phyloP scores from a whole-genome alignment of 2,113 vertebrate genomes.

The Antechinus stuartii region DNA sequence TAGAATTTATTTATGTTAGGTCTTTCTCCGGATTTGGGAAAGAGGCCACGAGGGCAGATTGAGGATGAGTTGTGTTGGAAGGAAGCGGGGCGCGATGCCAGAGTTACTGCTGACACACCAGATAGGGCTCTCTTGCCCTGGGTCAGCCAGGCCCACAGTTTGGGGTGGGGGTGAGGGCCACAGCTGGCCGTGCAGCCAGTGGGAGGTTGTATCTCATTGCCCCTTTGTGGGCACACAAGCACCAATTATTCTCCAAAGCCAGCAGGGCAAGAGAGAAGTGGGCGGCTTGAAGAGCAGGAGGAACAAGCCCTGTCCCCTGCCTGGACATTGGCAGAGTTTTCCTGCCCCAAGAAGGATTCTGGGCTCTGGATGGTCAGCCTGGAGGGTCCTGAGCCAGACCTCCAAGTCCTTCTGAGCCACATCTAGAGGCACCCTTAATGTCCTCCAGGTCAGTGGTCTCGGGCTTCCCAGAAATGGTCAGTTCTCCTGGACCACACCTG shows the following conservation, averaged over 20 bases:
- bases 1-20: neutral
- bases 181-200: neutral
- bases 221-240: neutral
- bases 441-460: neutral
- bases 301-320: neutral
- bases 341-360: neutral
- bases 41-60: neutral
- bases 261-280: neutral
- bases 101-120: neutral
- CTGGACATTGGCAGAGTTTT: neutral
- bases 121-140: neutral
- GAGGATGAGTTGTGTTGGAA: neutral
- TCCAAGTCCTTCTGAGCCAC: neutral
- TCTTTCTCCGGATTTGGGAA: neutral
- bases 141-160: neutral
- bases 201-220: neutral
- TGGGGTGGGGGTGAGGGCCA: neutral
- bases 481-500: neutral
- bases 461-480: neutral
- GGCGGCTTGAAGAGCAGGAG: neutral
- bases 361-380: too few species aligned
- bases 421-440: neutral
- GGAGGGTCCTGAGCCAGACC: neutral
- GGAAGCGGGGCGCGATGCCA: neutral
- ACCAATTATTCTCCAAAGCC: neutral